These are phyloP conservation scores for Harpegnathos saltator DNA, from an alignment of 1,140 invertebrate species.

Conservation along the genomic window DNA sequence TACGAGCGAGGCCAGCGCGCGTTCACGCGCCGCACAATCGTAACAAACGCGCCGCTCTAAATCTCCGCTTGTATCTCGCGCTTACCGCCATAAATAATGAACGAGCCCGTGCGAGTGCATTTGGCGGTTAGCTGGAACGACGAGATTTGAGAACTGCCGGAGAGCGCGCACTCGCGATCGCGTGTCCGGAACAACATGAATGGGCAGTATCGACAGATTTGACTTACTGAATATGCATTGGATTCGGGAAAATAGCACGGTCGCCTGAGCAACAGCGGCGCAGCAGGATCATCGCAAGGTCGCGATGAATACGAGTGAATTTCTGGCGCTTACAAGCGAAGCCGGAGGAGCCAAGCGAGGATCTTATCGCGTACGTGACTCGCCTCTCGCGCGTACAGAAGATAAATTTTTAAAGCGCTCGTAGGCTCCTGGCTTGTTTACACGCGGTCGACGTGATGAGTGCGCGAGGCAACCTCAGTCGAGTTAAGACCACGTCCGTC, in stretches of 20 bases:
- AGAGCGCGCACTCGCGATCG: not conserved
- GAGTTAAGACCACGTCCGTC: no score
- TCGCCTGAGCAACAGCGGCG: not conserved
- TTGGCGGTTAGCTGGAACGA: not conserved
- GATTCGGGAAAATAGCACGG: not conserved
- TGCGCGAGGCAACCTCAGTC: no score
- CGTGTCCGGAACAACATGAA: not conserved
- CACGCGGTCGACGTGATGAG: not conserved
- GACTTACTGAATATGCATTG: not conserved
- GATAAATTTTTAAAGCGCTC: slow-evolving; percentile 18
- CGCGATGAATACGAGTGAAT: slow-evolving; percentile 13
- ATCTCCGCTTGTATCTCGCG: slow-evolving; percentile 17
- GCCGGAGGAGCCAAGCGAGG: not conserved
- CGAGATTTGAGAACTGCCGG: slow-evolving; percentile 7
- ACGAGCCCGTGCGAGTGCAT: not conserved
- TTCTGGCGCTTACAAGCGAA: not conserved
- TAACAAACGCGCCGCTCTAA: slow-evolving; percentile 15
- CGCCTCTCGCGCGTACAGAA: not conserved
- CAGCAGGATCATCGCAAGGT: not conserved
- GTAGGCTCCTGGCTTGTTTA: slow-evolving; percentile 26
- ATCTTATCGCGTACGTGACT: slow-evolving; percentile 5
- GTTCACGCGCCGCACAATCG: not conserved
- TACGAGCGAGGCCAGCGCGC: not conserved
- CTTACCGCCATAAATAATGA: slow-evolving; percentile 23
- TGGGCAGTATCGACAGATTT: slow-evolving; percentile 1